Conservation (phyloP, 2,888 invertebrate species). For the Spilarctia lutea region DNA sequence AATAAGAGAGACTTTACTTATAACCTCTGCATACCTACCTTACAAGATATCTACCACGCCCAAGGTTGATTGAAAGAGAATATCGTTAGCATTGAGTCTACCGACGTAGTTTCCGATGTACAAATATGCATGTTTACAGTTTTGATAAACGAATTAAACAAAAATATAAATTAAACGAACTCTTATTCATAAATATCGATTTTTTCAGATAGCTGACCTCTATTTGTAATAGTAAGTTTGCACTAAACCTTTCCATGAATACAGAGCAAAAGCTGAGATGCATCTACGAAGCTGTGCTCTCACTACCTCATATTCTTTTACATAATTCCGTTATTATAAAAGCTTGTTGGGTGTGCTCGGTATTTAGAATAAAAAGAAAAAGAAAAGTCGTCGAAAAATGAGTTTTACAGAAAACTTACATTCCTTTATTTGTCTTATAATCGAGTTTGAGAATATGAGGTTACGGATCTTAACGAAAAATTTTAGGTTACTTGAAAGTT, state of each 20-base stretch:
- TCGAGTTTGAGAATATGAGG: too few relatives aligned
- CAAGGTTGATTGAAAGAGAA: too few relatives aligned
- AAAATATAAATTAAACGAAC: too few relatives aligned
- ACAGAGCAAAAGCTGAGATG: slow-evolving; percentile 51
- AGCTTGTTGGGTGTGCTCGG: slow-evolving; percentile 9
- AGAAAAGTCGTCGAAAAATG: not conserved
- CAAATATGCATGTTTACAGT: too few relatives aligned
- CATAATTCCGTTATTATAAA: slow-evolving; percentile 41
- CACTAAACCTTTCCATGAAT: slow-evolving; percentile 57
- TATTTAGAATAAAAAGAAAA: slow-evolving; percentile 29
- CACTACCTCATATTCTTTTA: slow-evolving; percentile 27
- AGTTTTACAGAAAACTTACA: not conserved
- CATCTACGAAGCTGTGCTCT: slow-evolving; percentile 38
- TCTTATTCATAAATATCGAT: slow-evolving; percentile 23
- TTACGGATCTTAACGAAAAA: too few relatives aligned
- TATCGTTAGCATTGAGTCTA: too few relatives aligned
- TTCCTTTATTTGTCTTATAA: not conserved
- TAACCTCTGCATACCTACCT: too few relatives aligned
- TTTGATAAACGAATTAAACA: too few relatives aligned
- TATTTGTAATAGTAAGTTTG: slow-evolving; percentile 50
- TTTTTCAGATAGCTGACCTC: slow-evolving; percentile 35
- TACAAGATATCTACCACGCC: too few relatives aligned
- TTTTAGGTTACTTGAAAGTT: too few relatives aligned
- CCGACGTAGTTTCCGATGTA: too few relatives aligned
- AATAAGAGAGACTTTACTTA: too few relatives aligned